Base-by-base conservation (phyloP, 2,888 invertebrate species). In the Macrosiphum euphorbiae region DNA sequence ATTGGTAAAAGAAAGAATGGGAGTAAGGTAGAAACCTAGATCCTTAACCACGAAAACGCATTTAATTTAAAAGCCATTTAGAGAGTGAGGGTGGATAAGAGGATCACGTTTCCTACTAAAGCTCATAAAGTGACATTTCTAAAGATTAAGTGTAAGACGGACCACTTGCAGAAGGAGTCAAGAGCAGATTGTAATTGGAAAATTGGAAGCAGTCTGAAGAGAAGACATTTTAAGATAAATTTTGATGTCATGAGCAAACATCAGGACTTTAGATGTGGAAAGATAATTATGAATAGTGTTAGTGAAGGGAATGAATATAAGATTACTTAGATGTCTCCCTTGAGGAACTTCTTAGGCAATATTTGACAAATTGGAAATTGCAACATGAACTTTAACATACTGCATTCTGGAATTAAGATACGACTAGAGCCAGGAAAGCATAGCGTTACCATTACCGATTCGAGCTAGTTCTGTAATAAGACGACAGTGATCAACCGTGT, bases 161-260 rank as follows among this genome's bases (percentile, higher is more conserved):
- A 52, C 88, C 52, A 87, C 13, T 26, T 1, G 8, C 50, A 87
- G n/a, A 52, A 88, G 5, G 52, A 20, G 35, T 52, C 35, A 3
- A 88, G 88, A 88, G 52, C 88, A 52, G 52, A 52, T 88, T 52
- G 52, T 20, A 35, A 44, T 88, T 87, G 50, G 5, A n/a, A n/a
- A 28, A 13, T 44, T 44, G 41, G 44, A 44, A 26, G 50, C n/a
- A 87, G 50, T 50, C n/a, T 0, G 20, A 50, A 16, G 16, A n/a
- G n/a, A 87, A 87, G 86, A 47, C 1, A 86, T 86, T 86, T 47
- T 86, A 86, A 47, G 47, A 86, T 47, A 86, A 1, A 86, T 87
- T 50, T 87, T 87, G 87, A 87, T 50, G 50, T 87, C n/a, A 87
- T 50, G 50, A 50, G n/a, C 8, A 58, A 87, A n/a, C n/a, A 50